phyloP scores from a whole-genome alignment of 2,113 vertebrate genomes.

The Lanius ludovicianus region DNA sequence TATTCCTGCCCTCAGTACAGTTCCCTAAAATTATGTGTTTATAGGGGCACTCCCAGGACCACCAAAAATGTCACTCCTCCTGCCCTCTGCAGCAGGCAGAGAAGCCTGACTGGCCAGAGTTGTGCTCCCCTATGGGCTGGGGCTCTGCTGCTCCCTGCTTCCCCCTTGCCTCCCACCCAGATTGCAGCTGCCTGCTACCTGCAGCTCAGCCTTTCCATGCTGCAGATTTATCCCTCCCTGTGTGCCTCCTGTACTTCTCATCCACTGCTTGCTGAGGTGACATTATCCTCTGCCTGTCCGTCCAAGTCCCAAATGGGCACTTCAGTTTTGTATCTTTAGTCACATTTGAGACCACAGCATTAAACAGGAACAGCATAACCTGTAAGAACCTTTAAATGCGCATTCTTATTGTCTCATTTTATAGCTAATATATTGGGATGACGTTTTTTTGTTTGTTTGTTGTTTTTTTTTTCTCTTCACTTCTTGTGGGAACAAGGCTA shows the following conservation, averaged over 20 bases:
- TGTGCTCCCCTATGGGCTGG: not conserved
- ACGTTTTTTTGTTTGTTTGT: not conserved
- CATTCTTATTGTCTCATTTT: not conserved
- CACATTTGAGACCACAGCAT: not conserved
- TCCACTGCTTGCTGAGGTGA: not conserved
- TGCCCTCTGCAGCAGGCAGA: not conserved
- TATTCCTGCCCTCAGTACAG: not conserved
- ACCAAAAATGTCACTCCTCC: not conserved
- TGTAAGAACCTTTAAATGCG: not conserved
- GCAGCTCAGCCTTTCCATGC: not conserved
- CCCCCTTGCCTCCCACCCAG: not conserved
- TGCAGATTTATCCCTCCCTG: not conserved
- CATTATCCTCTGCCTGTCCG: not conserved
- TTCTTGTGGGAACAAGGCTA: not conserved
- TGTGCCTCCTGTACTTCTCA: not conserved
- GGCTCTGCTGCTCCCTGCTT: not conserved
- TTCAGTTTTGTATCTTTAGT: not conserved
- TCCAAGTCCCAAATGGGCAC: not conserved
- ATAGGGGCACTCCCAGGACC: not conserved
- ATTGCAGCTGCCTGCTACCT: not conserved
- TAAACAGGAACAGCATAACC: not conserved
- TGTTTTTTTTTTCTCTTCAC: not conserved
- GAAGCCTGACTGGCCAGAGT: not conserved
- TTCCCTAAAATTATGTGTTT: not conserved
- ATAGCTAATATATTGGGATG: not conserved